phyloP scores from a whole-genome alignment of 2,113 vertebrate genomes.

The Noturus placidus region DNA sequence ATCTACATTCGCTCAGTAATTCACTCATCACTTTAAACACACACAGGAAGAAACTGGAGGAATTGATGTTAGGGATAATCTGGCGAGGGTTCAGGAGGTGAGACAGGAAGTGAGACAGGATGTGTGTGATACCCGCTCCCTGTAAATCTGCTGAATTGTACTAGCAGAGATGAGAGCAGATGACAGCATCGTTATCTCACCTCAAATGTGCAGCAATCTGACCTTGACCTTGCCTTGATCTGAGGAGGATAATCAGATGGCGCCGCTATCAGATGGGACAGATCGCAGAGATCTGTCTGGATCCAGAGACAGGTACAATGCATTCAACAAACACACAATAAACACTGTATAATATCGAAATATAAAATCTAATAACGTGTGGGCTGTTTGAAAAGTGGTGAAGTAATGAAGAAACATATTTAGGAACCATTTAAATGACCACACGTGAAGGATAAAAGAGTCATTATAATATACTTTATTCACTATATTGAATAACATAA shows the following conservation, averaged over 20 bases:
- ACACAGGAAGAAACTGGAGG: neutral
- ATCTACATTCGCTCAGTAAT: neutral
- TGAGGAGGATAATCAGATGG: conserved; percentile 37
- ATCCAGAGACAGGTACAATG: neutral
- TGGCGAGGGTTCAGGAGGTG: neutral
- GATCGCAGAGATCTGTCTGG: conserved; percentile 37
- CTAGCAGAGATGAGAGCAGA: neutral
- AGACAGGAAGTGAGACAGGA: conserved; percentile 17
- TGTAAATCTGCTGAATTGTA: neutral
- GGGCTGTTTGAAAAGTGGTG: neutral
- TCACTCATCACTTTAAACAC: neutral
- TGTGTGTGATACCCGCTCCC: conserved; percentile 1
- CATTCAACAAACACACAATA: neutral
- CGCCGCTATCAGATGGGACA: conserved; percentile 7
- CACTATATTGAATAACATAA: neutral
- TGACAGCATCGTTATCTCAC: conserved; percentile 7
- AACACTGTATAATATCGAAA: neutral
- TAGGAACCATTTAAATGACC: neutral
- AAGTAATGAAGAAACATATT: neutral
- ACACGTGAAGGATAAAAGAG: neutral
- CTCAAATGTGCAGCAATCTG: conserved; percentile 24
- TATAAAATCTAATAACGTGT: neutral
- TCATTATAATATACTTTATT: neutral
- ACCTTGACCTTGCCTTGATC: conserved; percentile 40
- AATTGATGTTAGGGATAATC: neutral